Conservation (phyloP, 2,888 invertebrate species). For the Tetropium fuscum region DNA sequence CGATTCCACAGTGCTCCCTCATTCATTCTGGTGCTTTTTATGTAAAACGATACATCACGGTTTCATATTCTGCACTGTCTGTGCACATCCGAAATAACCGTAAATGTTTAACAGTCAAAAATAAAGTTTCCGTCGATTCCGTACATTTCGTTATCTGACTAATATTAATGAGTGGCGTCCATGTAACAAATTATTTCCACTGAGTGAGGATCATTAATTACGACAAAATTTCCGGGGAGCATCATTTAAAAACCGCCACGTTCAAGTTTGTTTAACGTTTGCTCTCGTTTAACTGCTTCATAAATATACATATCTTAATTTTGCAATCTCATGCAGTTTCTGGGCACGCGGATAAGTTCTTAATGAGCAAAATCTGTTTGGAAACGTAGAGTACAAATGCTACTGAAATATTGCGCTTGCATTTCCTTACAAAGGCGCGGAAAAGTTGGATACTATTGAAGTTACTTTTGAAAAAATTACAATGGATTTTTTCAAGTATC, state of each 20-base stretch:
- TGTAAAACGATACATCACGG: slow-evolving; percentile 11
- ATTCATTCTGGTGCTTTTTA: slow-evolving; percentile 8
- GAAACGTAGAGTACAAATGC: too few species aligned
- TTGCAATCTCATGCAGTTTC: too few species aligned
- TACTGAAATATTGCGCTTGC: too few species aligned
- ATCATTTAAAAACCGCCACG: neutral
- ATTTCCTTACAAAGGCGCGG: too few species aligned
- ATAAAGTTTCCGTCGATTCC: slow-evolving; percentile 29
- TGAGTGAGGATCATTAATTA: slow-evolving; percentile 23
- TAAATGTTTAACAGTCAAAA: slow-evolving; percentile 27
- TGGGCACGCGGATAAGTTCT: too few species aligned
- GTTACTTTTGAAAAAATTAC: too few species aligned
- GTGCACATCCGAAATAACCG: slow-evolving; percentile 22
- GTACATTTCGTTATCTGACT: slow-evolving; percentile 33
- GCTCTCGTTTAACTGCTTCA: neutral
- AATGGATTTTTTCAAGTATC: too few species aligned
- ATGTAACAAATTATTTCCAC: slow-evolving; percentile 26
- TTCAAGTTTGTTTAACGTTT: slow-evolving; percentile 2
- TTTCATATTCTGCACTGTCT: slow-evolving; percentile 19
- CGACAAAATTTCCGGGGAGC: slow-evolving; percentile 2
- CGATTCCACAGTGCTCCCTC: neutral
- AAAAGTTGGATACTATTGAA: too few species aligned
- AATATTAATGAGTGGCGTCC: slow-evolving; percentile 26
- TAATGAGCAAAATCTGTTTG: too few species aligned
- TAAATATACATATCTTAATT: neutral